These are phyloP conservation scores for Trematocara stigmaticum DNA, from an alignment of 2,113 vertebrate genomes.

Conservation along the genomic window DNA sequence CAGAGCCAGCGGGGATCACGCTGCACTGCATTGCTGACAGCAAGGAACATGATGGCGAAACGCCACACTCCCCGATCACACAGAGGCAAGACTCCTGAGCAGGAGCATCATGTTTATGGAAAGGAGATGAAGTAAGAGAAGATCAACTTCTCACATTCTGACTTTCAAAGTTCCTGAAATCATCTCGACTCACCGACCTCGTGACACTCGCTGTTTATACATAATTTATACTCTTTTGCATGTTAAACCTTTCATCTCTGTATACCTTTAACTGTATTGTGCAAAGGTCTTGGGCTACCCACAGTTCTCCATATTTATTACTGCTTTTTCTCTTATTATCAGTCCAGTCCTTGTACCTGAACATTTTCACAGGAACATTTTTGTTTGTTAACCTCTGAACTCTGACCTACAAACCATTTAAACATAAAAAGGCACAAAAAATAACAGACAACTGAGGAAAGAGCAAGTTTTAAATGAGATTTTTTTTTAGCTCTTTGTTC, in stretches of 20 bases:
- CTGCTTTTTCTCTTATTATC: not conserved
- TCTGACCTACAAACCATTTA: not conserved
- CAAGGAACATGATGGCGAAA: not conserved
- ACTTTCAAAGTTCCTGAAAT: not conserved
- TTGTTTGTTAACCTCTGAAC: not conserved
- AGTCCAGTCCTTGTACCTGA: not conserved
- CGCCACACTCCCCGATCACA: not conserved
- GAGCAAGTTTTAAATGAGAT: not conserved
- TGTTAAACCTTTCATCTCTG: not conserved
- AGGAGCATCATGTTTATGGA: not conserved
- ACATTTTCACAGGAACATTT: not conserved
- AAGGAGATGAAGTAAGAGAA: not conserved
- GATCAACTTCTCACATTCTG: not conserved
- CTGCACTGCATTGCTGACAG: slow-evolving; percentile 26
- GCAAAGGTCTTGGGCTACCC: not conserved
- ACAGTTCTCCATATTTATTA: not conserved
- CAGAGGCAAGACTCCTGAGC: not conserved
- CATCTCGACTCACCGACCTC: not conserved
- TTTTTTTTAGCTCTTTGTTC: not conserved
- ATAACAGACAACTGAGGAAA: not conserved
- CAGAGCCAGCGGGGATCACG: slow-evolving; percentile 55
- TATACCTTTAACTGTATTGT: not conserved
- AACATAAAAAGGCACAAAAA: not conserved
- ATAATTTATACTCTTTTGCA: not conserved
- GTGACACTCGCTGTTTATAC: not conserved